Evolutionary conservation across 2,797 vertebrate genomes (phyloP).

Genomic region (Danio kyathit): DNA sequence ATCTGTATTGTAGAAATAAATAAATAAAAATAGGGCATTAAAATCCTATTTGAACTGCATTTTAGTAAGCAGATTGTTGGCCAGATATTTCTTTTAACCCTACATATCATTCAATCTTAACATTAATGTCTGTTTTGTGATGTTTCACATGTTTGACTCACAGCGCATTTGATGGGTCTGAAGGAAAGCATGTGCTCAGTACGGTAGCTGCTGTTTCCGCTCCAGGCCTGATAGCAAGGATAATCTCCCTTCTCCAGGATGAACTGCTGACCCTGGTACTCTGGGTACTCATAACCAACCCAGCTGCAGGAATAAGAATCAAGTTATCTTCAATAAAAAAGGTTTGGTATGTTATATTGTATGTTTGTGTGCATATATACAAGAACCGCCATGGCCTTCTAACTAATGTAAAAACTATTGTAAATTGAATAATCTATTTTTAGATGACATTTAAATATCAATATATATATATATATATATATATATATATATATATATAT

Average conservation of each 20-base stretch:
- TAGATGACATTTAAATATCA: no score
- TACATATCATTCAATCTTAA: not conserved
- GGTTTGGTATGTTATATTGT: not conserved
- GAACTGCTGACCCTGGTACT: conserved; percentile 98
- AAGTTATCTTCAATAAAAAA: not conserved
- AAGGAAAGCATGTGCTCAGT: conserved; percentile 96
- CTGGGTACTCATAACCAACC: conserved; percentile 94
- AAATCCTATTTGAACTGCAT: not conserved
- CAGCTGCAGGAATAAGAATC: conserved; percentile 76
- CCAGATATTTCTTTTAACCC: not conserved
- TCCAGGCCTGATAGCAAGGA: conserved; percentile 93
- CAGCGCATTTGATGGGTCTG: conserved; percentile 91
- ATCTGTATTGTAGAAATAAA: no score
- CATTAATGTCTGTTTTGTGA: not conserved
- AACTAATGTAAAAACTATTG: no score
- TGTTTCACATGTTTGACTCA: conserved; percentile 73
- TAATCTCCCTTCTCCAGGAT: conserved; percentile 98
- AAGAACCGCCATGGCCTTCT: no score
- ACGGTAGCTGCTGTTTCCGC: conserved; percentile 92
- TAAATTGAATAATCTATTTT: no score
- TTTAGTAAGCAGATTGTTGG: not conserved
- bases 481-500: no score
- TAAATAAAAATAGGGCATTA: no score
- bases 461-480: no score
- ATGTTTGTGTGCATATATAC: not conserved